Conservation (phyloP, 1,140 invertebrate genomes). For the Drosophila pectinifera region DNA sequence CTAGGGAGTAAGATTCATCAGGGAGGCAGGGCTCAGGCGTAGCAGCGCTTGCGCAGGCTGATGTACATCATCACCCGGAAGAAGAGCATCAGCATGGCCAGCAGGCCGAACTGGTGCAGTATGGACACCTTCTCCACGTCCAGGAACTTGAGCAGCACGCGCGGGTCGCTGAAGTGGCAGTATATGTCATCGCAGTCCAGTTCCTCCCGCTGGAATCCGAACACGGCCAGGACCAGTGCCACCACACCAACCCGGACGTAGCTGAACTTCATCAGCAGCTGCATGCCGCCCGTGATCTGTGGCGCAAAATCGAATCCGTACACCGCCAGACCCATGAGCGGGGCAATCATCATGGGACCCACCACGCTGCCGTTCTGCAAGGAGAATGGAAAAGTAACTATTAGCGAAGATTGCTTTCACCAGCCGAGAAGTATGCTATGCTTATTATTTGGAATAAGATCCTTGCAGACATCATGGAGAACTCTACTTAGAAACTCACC, state of each 20-base stretch:
- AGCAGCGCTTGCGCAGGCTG: constrained; percentile 86
- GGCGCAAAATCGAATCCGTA: constrained; percentile 89
- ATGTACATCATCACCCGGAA: constrained; percentile 86
- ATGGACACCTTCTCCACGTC: constrained; percentile 86
- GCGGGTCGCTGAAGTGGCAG: constrained; percentile 87
- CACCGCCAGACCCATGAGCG: constrained; percentile 88
- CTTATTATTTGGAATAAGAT: background rate
- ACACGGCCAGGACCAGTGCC: constrained; percentile 87
- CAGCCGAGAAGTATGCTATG: background rate
- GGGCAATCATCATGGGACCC: constrained; percentile 87
- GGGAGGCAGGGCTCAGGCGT: constrained; percentile 82
- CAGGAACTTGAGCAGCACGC: constrained; percentile 86
- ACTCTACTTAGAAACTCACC: constrained; percentile 81
- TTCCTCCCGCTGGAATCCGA: constrained; percentile 87
- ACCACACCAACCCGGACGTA: constrained; percentile 88
- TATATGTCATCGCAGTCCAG: constrained; percentile 87
- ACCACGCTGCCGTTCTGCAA: constrained; percentile 88
- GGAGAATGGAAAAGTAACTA: background rate
- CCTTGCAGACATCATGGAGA: background rate
- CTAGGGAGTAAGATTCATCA: constrained; percentile 47
- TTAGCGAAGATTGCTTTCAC: background rate
- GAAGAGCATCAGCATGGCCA: constrained; percentile 86
- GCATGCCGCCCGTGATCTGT: constrained; percentile 87
- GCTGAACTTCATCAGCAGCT: constrained; percentile 87
- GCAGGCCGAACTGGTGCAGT: constrained; percentile 86